Percentiles rank a stretch among this genome's conserved stretches.
Conservation (phyloP, 2,797 vertebrate genomes). For the Pipistrellus pygmaeus region DNA sequence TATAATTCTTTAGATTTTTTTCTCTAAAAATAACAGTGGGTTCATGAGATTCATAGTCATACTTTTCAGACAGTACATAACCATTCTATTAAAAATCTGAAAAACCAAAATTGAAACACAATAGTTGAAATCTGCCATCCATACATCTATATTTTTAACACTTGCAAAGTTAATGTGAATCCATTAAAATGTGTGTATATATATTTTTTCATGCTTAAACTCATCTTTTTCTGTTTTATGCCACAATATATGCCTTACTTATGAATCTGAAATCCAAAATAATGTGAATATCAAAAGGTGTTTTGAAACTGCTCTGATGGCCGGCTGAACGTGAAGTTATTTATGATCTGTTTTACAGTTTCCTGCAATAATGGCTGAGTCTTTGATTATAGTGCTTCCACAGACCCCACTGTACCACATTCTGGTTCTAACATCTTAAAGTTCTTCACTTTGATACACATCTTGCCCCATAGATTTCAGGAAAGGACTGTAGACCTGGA, state of each 20-base stretch:
- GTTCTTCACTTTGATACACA: neutral
- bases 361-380: neutral
- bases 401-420: neutral
- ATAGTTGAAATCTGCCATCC: neutral
- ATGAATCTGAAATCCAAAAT: constrained; percentile 39
- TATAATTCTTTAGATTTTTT: constrained; percentile 3
- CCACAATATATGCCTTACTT: neutral
- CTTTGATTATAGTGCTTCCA: neutral
- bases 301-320: constrained; percentile 20
- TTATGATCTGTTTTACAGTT: constrained; percentile 1
- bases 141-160: neutral
- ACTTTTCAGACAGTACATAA: neutral
- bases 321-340: neutral
- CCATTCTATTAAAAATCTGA: neutral
- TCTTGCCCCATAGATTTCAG: neutral
- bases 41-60: neutral
- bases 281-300: neutral
- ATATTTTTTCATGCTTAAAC: neutral
- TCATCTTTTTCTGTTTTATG: neutral
- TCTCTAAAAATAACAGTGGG: neutral
- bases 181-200: neutral
- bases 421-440: neutral
- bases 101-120: neutral
- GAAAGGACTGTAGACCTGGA: neutral
- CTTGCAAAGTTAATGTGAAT: neutral